These are phyloP conservation scores for Heteromurus nitidus DNA, from an alignment of 2,888 invertebrate genomes.

Conservation along the genomic window DNA sequence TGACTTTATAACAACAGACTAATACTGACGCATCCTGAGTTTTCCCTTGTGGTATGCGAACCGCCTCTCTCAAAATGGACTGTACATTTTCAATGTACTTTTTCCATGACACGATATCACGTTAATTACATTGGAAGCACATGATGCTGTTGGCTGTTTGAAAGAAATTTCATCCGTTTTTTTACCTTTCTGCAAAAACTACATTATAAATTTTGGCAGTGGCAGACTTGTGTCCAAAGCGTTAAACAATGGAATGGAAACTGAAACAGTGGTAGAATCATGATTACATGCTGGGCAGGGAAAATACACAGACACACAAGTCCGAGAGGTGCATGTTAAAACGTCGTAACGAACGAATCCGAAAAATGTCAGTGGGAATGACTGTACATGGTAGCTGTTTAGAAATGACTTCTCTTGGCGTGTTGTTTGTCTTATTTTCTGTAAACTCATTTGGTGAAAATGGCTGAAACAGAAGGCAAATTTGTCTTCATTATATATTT, in stretches of 20 bases:
- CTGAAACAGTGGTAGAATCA: conserved; percentile 10
- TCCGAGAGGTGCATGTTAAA: conserved; percentile 23
- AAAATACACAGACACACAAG: conserved; percentile 2
- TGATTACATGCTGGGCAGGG: neutral
- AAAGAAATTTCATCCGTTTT: conserved; percentile 21
- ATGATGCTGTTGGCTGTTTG: conserved; percentile 44
- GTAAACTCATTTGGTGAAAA: conserved; percentile 27
- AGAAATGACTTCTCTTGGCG: conserved; percentile 20
- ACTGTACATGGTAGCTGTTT: conserved; percentile 26
- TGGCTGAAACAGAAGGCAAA: conserved; percentile 25
- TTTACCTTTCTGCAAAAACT: conserved; percentile 29
- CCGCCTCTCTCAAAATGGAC: conserved; percentile 12
- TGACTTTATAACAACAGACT: conserved; percentile 35
- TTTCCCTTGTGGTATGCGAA: neutral
- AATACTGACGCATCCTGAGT: neutral
- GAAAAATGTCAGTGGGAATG: conserved; percentile 3
- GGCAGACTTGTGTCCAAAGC: conserved; percentile 23
- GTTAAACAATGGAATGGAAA: conserved; percentile 34
- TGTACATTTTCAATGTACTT: conserved; percentile 31
- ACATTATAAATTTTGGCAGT: conserved; percentile 40
- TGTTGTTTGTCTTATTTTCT: conserved; percentile 13
- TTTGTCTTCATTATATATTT: conserved; percentile 43
- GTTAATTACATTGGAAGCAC: conserved; percentile 57
- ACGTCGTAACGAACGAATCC: conserved; percentile 34
- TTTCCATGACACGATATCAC: conserved; percentile 59